Evolutionary conservation across 2,113 vertebrate genomes (phyloP).

Genomic region (Laticauda laticaudata): DNA sequence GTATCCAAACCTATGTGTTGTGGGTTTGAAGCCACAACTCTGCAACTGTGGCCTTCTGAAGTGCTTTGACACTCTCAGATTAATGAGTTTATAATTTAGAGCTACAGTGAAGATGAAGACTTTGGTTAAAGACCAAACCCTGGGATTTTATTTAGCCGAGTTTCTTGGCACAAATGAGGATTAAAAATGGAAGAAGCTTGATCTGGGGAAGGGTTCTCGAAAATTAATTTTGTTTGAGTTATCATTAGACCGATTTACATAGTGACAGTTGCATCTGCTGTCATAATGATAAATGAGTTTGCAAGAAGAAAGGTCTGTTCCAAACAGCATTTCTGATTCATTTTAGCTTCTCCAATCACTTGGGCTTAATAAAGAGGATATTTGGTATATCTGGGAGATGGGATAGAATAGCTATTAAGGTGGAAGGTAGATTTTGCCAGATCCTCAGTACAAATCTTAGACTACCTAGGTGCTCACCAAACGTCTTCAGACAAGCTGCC

Average conservation of each 20-base stretch:
- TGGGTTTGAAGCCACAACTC: constrained; percentile 52
- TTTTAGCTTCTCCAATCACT: background rate
- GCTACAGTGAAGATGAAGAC: background rate
- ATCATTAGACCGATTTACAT: constrained; percentile 20
- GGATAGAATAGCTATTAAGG: background rate
- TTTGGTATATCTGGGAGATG: background rate
- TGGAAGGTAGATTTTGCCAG: background rate
- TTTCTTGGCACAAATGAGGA: background rate
- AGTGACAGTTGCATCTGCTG: constrained; percentile 3
- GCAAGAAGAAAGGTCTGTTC: background rate
- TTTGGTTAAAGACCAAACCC: background rate
- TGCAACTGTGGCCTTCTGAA: constrained; percentile 32
- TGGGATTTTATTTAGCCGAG: background rate
- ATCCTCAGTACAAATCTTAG: background rate
- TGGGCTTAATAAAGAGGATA: background rate
- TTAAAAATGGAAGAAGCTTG: background rate
- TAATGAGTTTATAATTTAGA: constrained; percentile 39
- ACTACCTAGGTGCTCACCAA: background rate
- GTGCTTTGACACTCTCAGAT: constrained; percentile 38
- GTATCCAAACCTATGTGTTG: constrained; percentile 36
- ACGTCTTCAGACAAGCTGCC: background rate
- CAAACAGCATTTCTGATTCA: background rate
- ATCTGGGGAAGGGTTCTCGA: background rate
- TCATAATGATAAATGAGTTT: constrained; percentile 18
- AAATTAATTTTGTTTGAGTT: background rate